These are phyloP conservation scores for Ferrisia virgata DNA, from an alignment of 2,888 invertebrate genomes.

Conservation along the genomic window DNA sequence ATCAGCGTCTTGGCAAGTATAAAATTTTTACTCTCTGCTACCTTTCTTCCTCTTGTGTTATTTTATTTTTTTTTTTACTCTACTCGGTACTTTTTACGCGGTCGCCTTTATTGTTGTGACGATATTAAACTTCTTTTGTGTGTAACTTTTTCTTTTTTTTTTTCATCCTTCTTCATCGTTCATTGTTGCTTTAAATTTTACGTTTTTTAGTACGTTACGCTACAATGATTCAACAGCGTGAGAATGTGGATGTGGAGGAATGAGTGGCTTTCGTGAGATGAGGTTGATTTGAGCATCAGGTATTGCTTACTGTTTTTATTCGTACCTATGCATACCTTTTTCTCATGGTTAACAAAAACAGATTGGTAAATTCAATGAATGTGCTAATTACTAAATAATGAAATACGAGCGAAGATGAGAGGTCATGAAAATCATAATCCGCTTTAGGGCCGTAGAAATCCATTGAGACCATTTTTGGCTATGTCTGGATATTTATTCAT, in stretches of 20 bases:
- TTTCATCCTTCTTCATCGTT: neutral
- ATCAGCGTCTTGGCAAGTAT: neutral
- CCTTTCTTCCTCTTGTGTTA: neutral
- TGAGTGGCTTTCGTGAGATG: neutral
- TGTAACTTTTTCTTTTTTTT: neutral
- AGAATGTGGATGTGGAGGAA: too few relatives aligned
- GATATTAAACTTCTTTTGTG: slow-evolving; percentile 12
- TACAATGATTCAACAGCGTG: neutral
- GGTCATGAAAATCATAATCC: too few relatives aligned
- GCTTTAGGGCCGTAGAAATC: too few relatives aligned
- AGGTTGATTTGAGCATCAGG: neutral
- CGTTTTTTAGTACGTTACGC: neutral
- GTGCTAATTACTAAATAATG: too few relatives aligned
- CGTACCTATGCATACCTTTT: too few relatives aligned
- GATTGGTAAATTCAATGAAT: too few relatives aligned
- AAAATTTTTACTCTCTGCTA: neutral
- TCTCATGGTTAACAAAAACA: too few relatives aligned
- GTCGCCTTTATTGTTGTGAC: neutral
- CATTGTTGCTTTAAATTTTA: neutral
- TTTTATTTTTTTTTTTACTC: neutral
- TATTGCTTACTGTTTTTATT: neutral
- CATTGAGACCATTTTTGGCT: too few relatives aligned
- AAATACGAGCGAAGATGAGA: too few relatives aligned
- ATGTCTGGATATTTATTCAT: too few relatives aligned
- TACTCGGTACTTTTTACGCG: neutral